These are phyloP conservation scores for Unio pictorum DNA, from an alignment of 2,888 invertebrate genomes.

Conservation along the genomic window DNA sequence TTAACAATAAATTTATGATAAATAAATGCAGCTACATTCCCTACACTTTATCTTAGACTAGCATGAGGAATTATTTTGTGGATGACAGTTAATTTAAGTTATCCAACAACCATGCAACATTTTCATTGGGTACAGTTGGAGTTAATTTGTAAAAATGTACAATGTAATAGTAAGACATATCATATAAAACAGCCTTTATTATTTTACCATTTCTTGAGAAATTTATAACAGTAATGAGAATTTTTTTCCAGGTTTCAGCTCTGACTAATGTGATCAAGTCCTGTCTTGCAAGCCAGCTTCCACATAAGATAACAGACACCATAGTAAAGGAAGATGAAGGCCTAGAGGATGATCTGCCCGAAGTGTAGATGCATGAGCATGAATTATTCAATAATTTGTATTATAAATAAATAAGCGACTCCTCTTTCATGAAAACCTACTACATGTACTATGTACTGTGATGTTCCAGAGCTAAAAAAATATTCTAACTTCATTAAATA, in stretches of 20 bases:
- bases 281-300: slow-evolving; percentile 64
- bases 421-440: no score
- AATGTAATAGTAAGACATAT: neutral
- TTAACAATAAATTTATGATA: no score
- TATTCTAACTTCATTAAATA: no score
- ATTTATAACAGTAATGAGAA: neutral
- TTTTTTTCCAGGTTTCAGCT: slow-evolving; percentile 47
- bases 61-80: neutral
- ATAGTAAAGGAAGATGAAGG: slow-evolving; percentile 18
- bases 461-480: no score
- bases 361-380: neutral
- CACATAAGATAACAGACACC: slow-evolving; percentile 24
- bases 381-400: no score
- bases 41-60: no score
- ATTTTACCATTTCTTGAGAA: neutral
- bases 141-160: neutral
- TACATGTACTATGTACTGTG: no score
- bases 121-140: neutral
- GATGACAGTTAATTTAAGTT: neutral
- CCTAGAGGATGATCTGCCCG: slow-evolving; percentile 28
- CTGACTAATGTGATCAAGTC: slow-evolving; percentile 60
- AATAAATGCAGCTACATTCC: no score
- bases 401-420: no score
- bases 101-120: neutral
- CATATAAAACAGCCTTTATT: neutral